phyloP scores from a whole-genome alignment of 2,797 vertebrate species.

The Sandelia bainsii region DNA sequence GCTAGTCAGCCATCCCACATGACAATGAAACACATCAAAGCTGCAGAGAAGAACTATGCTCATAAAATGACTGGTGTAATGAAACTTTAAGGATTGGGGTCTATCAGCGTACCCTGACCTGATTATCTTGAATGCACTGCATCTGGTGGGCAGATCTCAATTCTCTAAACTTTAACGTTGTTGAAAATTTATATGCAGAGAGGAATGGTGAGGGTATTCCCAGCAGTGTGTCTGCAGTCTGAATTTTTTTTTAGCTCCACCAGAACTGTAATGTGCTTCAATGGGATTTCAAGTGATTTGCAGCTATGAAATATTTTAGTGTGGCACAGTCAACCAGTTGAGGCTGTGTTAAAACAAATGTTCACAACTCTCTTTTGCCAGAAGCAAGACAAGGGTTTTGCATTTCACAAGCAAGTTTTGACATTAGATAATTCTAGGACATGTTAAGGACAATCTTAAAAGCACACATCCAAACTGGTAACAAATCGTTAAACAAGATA shows the following conservation, averaged over 20 bases:
- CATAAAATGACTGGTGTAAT: constrained; percentile 47
- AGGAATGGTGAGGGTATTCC: constrained; percentile 49
- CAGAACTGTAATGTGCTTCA: constrained; percentile 54
- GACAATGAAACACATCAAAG: constrained; percentile 59
- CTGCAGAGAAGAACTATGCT: constrained; percentile 32
- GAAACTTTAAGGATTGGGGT: constrained; percentile 59
- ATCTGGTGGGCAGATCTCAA: constrained; percentile 41
- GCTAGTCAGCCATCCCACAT: constrained; percentile 46
- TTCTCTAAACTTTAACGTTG: constrained; percentile 35
- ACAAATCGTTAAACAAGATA: background rate
- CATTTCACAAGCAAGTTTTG: constrained; percentile 42
- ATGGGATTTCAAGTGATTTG: constrained; percentile 67
- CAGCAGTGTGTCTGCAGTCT: constrained; percentile 51
- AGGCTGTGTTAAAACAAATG: constrained; percentile 56
- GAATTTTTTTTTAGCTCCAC: constrained; percentile 59
- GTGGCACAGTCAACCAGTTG: constrained; percentile 35
- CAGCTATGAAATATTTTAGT: constrained; percentile 56
- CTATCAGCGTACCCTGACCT: constrained; percentile 39
- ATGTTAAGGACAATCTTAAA: constrained; percentile 12
- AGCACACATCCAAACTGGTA: background rate
- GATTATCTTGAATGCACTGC: constrained; percentile 52
- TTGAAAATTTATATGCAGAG: constrained; percentile 53
- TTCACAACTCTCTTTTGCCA: constrained; percentile 51
- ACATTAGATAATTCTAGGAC: constrained; percentile 34
- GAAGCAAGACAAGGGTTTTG: constrained; percentile 39